Base-by-base conservation (phyloP, 1,140 invertebrate species). In the Eueides isabella region DNA sequence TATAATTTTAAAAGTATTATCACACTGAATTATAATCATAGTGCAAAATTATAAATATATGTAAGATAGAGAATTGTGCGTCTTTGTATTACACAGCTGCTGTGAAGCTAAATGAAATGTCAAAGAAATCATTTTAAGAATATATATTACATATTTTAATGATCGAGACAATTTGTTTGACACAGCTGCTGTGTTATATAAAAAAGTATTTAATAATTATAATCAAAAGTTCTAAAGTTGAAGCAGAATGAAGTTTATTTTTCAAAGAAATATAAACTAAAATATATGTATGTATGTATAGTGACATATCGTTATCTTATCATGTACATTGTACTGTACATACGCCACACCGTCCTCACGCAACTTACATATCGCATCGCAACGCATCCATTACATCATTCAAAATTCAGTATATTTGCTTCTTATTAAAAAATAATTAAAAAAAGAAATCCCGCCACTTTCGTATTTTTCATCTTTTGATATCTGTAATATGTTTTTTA, bases 351-450 rank as follows among this genome's bases (percentile, higher is more conserved):
- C 89, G 89, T 91, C 89, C 89, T 86, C 81, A 80, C 73, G 82
- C 83, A 86, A 90, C 83, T 76, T 72, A 91, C 89, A 91, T 91
- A 90, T 91, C 89, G 84, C 83, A 62, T 78, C 79, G 77, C 83
- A 62, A 77, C 79, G 77, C 74, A 65, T 75, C 70, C 70, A 75
- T 74, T 55, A 61, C 29, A 26, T 26, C 48, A 55, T 55, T 55
- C 48, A 12, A 55, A 9, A 23, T 55, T 7, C 19, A n/a, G n/a
- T 26, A 9, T 26, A 23, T 55, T 23, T 55, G 48, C 48, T 55
- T 55, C 23, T 55, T 55, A 9, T 26, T 55, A 55, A 55, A 16
- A 14, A n/a, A n/a, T n/a, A 6, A 12, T 38, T 38, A 11, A 38
- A 38, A 6, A 38, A 9, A 5, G 12, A 9, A 9, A 9, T 12